phyloP scores from a whole-genome alignment of 2,797 vertebrate species.

The Myiotriccus ornatus region DNA sequence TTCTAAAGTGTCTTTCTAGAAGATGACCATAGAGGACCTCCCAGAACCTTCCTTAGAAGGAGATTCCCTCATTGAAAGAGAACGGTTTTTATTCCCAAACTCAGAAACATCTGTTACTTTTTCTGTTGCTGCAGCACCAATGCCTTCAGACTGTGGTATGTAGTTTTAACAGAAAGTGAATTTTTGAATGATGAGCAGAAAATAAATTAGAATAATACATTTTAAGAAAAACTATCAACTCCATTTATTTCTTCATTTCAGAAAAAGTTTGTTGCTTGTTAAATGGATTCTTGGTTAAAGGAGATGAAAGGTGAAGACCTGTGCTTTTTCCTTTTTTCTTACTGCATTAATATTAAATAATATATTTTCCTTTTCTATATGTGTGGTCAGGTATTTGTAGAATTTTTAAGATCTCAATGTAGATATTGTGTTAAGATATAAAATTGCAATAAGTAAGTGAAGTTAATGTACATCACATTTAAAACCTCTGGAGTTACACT shows the following conservation, averaged over 20 bases:
- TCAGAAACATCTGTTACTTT: slow-evolving; percentile 83
- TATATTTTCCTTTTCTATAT: not conserved
- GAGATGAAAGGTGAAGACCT: not conserved
- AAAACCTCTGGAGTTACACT: not conserved
- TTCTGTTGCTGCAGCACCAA: slow-evolving; percentile 92
- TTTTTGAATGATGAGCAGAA: not conserved
- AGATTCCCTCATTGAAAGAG: slow-evolving; percentile 74
- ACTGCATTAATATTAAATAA: not conserved
- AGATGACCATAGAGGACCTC: slow-evolving; percentile 97
- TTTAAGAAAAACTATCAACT: not conserved
- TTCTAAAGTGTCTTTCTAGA: slow-evolving; percentile 71
- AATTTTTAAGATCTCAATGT: not conserved
- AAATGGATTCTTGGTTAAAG: not conserved
- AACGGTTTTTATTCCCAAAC: slow-evolving; percentile 69
- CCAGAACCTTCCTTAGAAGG: slow-evolving; percentile 80
- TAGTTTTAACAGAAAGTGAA: not conserved
- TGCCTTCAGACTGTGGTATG: slow-evolving; percentile 93
- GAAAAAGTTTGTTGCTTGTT: not conserved
- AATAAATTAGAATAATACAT: not conserved
- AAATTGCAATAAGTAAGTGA: not conserved
- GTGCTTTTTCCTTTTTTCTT: not conserved
- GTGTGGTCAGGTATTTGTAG: not conserved
- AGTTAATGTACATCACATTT: not conserved
- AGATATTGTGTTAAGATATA: not conserved
- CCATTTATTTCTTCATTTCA: not conserved